phyloP scores from a whole-genome alignment of 2,888 invertebrate genomes.

The Cantharis flavilabris region DNA sequence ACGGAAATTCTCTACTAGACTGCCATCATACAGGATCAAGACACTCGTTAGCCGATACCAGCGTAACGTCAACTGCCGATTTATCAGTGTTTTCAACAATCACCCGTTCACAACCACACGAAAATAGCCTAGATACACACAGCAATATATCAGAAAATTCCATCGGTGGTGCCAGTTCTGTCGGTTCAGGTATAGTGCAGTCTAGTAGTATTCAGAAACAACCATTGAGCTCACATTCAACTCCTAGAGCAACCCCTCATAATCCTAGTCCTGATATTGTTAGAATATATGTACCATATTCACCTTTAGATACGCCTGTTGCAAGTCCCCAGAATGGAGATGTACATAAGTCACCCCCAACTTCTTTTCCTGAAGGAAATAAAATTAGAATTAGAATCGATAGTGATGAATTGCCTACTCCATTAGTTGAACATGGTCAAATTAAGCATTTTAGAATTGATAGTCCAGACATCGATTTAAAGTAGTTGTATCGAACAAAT shows the following conservation, averaged over 20 bases:
- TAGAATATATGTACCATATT: slow-evolving; percentile 79
- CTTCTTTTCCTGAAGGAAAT: slow-evolving; percentile 67
- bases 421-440: slow-evolving; percentile 65
- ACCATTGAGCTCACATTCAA: slow-evolving; percentile 61
- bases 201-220: slow-evolving; percentile 56
- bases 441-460: slow-evolving; percentile 53
- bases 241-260: slow-evolving; percentile 70
- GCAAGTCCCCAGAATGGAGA: slow-evolving; percentile 58
- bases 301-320: slow-evolving; percentile 61
- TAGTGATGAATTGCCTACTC: slow-evolving; percentile 70
- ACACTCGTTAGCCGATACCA: slow-evolving; percentile 80
- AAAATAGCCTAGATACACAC: slow-evolving; percentile 76
- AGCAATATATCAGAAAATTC: slow-evolving; percentile 77
- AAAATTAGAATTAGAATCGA: slow-evolving; percentile 74
- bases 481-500: slow-evolving; percentile 30
- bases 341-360: slow-evolving; percentile 55
- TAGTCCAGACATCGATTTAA: slow-evolving; percentile 51
- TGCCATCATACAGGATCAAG: slow-evolving; percentile 69
- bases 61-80: slow-evolving; percentile 83
- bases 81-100: slow-evolving; percentile 77
- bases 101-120: slow-evolving; percentile 73
- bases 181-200: slow-evolving; percentile 53
- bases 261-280: slow-evolving; percentile 74
- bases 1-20: slow-evolving; percentile 69
- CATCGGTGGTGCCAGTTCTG: slow-evolving; percentile 60